Evolutionary conservation across 2,888 invertebrate species (phyloP), one percentile per base, ranked within the genome.

Genomic region (Cephus sareptanus): DNA sequence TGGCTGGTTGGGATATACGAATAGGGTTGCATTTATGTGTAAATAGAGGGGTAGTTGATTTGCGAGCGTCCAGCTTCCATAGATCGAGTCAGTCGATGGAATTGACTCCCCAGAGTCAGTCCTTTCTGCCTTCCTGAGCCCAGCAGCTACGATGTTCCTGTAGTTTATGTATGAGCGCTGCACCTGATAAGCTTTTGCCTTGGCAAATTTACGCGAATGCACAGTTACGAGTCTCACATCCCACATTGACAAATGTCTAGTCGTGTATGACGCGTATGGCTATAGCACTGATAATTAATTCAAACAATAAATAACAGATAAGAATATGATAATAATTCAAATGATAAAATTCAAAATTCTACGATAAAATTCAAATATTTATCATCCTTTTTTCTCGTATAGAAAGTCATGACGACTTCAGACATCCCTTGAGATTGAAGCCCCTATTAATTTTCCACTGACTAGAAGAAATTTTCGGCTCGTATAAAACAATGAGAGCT

Each of bases 41-140:
- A 56, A 23, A 56, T 56, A 56, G 56, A 56, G 23, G 81, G 81
- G 81, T 79, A 84, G 85, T 86, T 89, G 89, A 89, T 89, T 89
- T 89, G 89, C 85, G 89, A 88, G 86, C 85, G 80, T 85, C 82
- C 85, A 88, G 85, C 81, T 84, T 85, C 86, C 87, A 87, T 88
- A 88, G 86, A 89, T 89, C 87, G 88, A 87, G 78, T 81, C 82
- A 83, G 85, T 87, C 83, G 86, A 88, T 87, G 85, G 83, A 80
- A 85, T 84, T 83, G 83, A 80, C 82, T 89, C 89, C 89, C 89
- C 81, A 85, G 89, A 87, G 89, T 81, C 87, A 84, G 83, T 85
- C 87, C 87, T 88, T 89, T 89, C 87, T 84, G 78, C 82, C 84
- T 84, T 87, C 84, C 84, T 85, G 85, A 84, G 82, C 71, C 87